These are phyloP conservation scores for Brassicogethes aeneus DNA, from an alignment of 2,888 invertebrate genomes.

Conservation along the genomic window DNA sequence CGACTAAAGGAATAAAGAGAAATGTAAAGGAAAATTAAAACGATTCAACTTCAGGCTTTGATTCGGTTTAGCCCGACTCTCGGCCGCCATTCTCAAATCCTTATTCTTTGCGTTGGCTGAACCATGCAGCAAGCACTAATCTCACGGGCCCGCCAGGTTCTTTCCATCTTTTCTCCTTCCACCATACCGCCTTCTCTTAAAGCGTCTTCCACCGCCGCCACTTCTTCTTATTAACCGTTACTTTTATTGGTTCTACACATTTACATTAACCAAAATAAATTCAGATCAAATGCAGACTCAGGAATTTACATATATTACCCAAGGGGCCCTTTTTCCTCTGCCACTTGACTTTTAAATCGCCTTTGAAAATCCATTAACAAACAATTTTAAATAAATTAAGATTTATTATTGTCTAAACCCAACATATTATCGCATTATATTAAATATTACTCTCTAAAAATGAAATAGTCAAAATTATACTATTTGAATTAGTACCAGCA, in stretches of 20 bases:
- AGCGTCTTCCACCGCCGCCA: background rate
- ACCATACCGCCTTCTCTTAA: slow-evolving; percentile 4
- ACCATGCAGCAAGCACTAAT: slow-evolving; percentile 11
- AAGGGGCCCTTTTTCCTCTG: background rate
- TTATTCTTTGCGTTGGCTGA: slow-evolving; percentile 28
- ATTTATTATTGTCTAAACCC: too few species aligned
- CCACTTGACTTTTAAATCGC: background rate
- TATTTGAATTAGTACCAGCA: too few species aligned
- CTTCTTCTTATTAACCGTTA: background rate
- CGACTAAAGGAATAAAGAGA: slow-evolving; percentile 45
- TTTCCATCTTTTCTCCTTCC: slow-evolving; percentile 5
- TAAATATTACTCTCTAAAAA: too few species aligned
- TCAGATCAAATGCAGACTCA: background rate
- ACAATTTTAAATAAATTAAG: too few species aligned
- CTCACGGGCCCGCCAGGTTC: slow-evolving; percentile 11
- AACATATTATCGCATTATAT: too few species aligned
- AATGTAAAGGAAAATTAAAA: slow-evolving; percentile 48
- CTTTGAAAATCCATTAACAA: too few species aligned
- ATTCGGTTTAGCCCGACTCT: slow-evolving; percentile 38
- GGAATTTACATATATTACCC: background rate
- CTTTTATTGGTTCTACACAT: slow-evolving; percentile 3
- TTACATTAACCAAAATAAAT: slow-evolving; percentile 1
- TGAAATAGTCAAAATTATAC: too few species aligned
- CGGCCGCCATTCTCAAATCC: slow-evolving; percentile 29
- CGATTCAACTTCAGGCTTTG: slow-evolving; percentile 43